Conservation (phyloP, 2,888 invertebrate genomes). For the Scelioninae gen. 2 region DNA sequence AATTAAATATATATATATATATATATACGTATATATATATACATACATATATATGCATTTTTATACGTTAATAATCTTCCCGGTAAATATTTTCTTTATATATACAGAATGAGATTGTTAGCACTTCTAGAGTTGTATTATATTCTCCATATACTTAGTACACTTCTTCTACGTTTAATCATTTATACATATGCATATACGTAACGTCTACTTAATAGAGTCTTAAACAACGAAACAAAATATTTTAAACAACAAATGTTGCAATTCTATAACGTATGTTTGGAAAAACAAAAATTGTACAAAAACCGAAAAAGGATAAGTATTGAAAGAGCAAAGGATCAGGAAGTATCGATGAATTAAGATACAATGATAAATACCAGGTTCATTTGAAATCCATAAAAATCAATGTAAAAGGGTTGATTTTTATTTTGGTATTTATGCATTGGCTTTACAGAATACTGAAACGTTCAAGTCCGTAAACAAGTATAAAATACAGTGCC, state of each 20-base stretch:
- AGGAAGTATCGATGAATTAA: background rate
- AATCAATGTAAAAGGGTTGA: too few relatives aligned
- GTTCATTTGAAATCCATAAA: too few relatives aligned
- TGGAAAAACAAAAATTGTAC: too few relatives aligned
- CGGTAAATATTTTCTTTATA: slow-evolving; percentile 50
- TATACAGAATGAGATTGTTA: slow-evolving; percentile 51
- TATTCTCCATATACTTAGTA: slow-evolving; percentile 41
- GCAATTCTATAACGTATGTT: too few relatives aligned
- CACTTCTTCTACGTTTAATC: too few relatives aligned
- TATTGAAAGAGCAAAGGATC: background rate
- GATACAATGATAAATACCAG: too few relatives aligned
- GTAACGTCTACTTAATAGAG: too few relatives aligned
- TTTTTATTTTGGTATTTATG: too few relatives aligned
- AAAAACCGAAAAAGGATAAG: too few relatives aligned
- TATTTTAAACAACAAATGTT: too few relatives aligned
- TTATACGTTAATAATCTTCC: slow-evolving; percentile 34
- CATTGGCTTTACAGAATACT: too few relatives aligned
- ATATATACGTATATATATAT: slow-evolving; percentile 24
- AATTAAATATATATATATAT: slow-evolving; percentile 24
- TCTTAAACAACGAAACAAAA: too few relatives aligned
- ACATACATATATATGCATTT: slow-evolving; percentile 34
- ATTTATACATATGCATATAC: slow-evolving; percentile 61
- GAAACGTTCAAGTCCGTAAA: slow-evolving; percentile 10
- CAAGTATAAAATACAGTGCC: slow-evolving; percentile 68
- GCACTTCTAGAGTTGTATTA: slow-evolving; percentile 61